Base-by-base conservation (phyloP, 2,113 vertebrate genomes). In the Rhegmatorhina hoffmannsi region DNA sequence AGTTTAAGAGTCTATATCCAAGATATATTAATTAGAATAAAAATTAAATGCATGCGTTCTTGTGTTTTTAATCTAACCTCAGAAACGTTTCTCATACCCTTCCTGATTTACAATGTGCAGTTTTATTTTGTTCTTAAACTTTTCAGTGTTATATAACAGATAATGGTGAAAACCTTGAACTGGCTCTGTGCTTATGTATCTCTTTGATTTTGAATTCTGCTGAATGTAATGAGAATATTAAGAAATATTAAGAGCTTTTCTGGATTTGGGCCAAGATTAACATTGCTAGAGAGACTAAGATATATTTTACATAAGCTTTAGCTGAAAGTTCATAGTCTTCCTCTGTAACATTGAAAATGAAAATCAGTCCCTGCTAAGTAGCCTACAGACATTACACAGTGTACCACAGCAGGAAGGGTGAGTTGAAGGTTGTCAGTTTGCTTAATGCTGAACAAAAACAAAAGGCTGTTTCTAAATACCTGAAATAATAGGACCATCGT, bases 181-280 rank as follows among this genome's bases (percentile, higher is more conserved):
- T 55, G 40, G 21, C 14, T 91, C 47, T 9, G 3, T 67, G 14
- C 68, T 90, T 68, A 63, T 24, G 6, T 79, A 50, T 62, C 34
- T 23, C 21, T 31, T 91, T 77, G 68, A 83, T 87, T 93, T 88
- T 80, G 24, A 85, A 29, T 69, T 92, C 18, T 80, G 12, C 18
- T 59, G 60, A 84, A 67, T 78, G 16, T 84, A 84, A 77, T 70
- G 33, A 84, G 50, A 77, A 77, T 92, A 90, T 84, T 84, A 93
- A 92, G 55, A 93, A 93, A 93, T 85, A 83, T 87, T 91, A 94
- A 90, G 70, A 87, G 44, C 75, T 91, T 90, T 80, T 4, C 34
- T 83, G 90, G 55, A 91, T 3, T 85, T 26, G n/a, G 47, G 38
- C 87, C 92, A 94, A 91, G 75, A 84, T 83, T 91, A 91, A 80